Evolutionary conservation across 2,113 vertebrate genomes (phyloP).

Genomic region (Grus americana): DNA sequence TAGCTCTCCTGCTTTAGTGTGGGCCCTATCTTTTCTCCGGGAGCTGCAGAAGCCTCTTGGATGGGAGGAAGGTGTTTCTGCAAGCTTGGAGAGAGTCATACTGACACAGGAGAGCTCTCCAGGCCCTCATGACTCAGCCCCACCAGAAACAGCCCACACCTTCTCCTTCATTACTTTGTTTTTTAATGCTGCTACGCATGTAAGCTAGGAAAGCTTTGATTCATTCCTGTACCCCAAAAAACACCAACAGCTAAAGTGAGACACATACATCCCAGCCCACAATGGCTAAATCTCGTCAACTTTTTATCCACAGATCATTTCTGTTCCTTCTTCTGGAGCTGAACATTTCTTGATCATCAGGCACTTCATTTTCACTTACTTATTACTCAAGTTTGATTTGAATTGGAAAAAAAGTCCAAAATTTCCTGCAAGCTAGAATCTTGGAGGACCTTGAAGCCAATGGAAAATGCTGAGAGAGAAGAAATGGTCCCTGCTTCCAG

Average conservation of each 20-base stretch:
- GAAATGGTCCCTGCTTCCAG: background rate
- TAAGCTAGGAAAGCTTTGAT: background rate
- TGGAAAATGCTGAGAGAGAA: background rate
- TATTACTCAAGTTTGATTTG: background rate
- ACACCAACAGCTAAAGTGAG: background rate
- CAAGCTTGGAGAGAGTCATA: rapidly evolving
- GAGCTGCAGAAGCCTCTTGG: background rate
- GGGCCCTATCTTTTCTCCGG: background rate
- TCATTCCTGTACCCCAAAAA: background rate
- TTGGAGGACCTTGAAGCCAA: background rate
- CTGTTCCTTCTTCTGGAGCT: background rate
- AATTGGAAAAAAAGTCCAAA: background rate
- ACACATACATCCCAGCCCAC: background rate
- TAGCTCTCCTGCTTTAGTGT: background rate
- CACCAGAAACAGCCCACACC: background rate
- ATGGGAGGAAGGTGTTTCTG: background rate
- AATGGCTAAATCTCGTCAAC: background rate
- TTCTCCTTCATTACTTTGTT: background rate
- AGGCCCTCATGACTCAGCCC: background rate
- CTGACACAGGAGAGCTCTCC: background rate
- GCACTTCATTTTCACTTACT: background rate
- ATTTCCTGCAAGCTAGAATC: background rate
- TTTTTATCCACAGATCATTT: background rate
- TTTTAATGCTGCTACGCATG: background rate
- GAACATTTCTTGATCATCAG: background rate